These are phyloP conservation scores for Merops nubicus DNA, from an alignment of 2,113 vertebrate genomes.

Conservation along the genomic window DNA sequence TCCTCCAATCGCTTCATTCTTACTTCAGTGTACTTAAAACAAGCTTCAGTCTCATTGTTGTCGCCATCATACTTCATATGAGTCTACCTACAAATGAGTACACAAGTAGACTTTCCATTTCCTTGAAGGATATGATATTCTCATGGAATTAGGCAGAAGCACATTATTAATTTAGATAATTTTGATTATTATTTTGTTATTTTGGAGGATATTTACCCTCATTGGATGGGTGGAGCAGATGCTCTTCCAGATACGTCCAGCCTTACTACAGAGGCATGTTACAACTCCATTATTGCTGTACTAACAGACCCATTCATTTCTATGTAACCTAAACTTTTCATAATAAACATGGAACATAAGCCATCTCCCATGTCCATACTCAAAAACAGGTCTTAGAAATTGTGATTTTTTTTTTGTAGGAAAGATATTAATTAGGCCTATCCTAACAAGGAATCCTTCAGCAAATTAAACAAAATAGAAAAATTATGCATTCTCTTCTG, in stretches of 20 bases:
- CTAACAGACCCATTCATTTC: neutral
- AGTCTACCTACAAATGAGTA: neutral
- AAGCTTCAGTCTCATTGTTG: neutral
- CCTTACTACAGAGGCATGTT: neutral
- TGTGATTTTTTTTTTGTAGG: neutral
- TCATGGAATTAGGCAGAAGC: neutral
- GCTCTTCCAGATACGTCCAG: neutral
- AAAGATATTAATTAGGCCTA: neutral
- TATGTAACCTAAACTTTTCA: neutral
- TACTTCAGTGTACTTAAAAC: neutral
- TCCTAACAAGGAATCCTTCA: neutral
- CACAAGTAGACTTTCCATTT: neutral
- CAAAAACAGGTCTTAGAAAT: neutral
- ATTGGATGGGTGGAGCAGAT: neutral
- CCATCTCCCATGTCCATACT: neutral
- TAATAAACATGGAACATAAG: neutral
- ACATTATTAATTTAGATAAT: neutral
- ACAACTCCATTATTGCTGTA: neutral
- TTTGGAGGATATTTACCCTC: neutral
- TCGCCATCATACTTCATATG: neutral
- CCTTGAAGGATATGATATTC: neutral
- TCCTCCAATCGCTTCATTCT: neutral
- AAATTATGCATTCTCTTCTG: neutral
- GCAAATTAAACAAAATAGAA: neutral
- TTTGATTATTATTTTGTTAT: neutral